These are phyloP conservation scores for Typhlichthys eigenmanni DNA, from an alignment of 2,797 vertebrate species.

Conservation along the genomic window DNA sequence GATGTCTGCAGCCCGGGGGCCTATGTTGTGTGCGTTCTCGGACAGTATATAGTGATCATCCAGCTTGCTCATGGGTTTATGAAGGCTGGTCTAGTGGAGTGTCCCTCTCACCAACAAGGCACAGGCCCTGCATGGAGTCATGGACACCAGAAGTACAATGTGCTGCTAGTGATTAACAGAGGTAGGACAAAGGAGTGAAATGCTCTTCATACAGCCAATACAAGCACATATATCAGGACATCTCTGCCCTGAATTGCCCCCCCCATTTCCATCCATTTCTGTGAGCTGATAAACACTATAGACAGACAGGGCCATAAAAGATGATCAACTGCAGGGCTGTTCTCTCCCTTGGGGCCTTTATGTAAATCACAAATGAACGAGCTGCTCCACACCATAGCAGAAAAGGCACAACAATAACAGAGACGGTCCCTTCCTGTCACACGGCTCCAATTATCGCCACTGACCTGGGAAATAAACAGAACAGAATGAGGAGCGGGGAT, in stretches of 20 bases:
- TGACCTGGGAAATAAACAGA: conserved; percentile 39
- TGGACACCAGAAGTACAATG: too few relatives aligned
- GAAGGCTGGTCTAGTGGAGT: too few relatives aligned
- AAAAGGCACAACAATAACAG: conserved; percentile 37
- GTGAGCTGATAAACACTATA: conserved; percentile 31
- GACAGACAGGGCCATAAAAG: conserved; percentile 39
- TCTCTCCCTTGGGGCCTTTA: conserved; percentile 32
- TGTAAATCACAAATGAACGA: conserved; percentile 52
- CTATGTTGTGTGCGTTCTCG: conserved; percentile 19
- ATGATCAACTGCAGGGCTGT: conserved; percentile 34
- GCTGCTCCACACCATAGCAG: conserved; percentile 38
- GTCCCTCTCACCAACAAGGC: neutral
- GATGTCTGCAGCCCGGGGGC: conserved; percentile 35
- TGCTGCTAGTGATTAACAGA: too few relatives aligned
- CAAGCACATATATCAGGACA: neutral
- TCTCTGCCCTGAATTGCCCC: neutral
- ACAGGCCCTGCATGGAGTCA: neutral
- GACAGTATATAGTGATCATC: neutral
- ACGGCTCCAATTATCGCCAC: conserved; percentile 53
- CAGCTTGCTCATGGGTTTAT: too few relatives aligned
- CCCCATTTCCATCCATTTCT: conserved; percentile 33
- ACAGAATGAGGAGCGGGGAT: neutral
- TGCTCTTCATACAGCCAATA: neutral
- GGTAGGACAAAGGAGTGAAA: neutral
- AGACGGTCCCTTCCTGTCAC: conserved; percentile 47